Evolutionary conservation across 2,113 vertebrate species (phyloP).

Genomic region (Oriolus oriolus): DNA sequence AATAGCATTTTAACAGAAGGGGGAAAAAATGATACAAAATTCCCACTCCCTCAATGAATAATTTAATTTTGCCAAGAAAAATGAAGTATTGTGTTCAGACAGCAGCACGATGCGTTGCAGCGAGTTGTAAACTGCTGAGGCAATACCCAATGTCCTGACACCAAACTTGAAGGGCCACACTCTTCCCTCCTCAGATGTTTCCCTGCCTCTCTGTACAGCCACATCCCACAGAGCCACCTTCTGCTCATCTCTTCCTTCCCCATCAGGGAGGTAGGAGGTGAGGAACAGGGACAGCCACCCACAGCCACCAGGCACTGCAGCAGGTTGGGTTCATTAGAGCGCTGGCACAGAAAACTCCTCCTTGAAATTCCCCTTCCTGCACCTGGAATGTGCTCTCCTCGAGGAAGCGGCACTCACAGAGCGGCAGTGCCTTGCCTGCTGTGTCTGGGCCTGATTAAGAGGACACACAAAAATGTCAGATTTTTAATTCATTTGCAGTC

Average conservation of each 20-base stretch:
- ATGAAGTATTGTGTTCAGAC: neutral
- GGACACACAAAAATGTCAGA: neutral
- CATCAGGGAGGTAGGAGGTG: neutral
- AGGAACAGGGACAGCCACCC: neutral
- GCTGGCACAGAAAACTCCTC: neutral
- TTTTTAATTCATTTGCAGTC: neutral
- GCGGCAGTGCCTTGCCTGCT: fast-evolving
- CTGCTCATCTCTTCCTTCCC: neutral
- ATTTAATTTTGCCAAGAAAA: neutral
- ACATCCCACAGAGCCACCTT: neutral
- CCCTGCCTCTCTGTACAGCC: neutral
- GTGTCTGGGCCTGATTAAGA: no score
- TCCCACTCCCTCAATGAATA: neutral
- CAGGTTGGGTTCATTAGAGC: fast-evolving
- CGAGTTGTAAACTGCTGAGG: neutral
- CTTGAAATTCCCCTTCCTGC: neutral
- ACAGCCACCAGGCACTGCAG: neutral
- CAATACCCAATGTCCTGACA: neutral
- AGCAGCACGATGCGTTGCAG: neutral
- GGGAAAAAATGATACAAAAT: neutral
- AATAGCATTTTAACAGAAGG: neutral
- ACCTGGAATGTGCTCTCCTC: fast-evolving
- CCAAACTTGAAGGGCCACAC: neutral
- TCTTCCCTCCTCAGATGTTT: neutral
- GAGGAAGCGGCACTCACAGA: neutral